Conservation (phyloP, 2,888 invertebrate genomes). For the Mactromeris polynyma region DNA sequence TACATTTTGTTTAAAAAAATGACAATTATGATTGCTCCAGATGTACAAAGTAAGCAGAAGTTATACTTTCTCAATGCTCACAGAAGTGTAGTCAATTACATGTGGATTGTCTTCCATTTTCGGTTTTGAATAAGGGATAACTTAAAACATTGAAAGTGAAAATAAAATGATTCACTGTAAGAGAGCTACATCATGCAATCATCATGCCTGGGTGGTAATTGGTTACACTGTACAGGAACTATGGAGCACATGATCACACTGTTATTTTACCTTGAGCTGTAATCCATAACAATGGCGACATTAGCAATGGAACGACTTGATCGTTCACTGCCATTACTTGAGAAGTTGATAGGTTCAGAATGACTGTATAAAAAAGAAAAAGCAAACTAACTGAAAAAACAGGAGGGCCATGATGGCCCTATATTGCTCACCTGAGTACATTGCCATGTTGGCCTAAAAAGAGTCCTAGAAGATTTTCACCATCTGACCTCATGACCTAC, state of each 20-base stretch:
- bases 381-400: not conserved
- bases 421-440: too few relatives aligned
- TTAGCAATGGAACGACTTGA: slow-evolving; percentile 27
- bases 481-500: too few relatives aligned
- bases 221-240: not conserved
- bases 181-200: not conserved
- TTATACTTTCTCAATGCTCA: too few relatives aligned
- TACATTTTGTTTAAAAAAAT: not conserved
- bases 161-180: not conserved
- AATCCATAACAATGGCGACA: slow-evolving; percentile 30
- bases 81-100: too few relatives aligned
- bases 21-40: not conserved
- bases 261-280: slow-evolving; percentile 23
- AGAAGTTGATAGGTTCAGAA: slow-evolving; percentile 36
- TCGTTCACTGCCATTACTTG: slow-evolving; percentile 37
- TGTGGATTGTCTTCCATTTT: too few relatives aligned
- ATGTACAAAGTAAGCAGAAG: too few relatives aligned
- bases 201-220: not conserved
- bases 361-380: slow-evolving; percentile 27
- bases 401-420: too few relatives aligned
- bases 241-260: slow-evolving; percentile 3
- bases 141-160: too few relatives aligned
- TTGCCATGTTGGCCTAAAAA: too few relatives aligned
- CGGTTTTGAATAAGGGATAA: too few relatives aligned
- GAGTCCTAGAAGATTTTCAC: too few relatives aligned